Evolutionary conservation across 2,113 vertebrate genomes (phyloP).

Genomic region (Axis porcinus): DNA sequence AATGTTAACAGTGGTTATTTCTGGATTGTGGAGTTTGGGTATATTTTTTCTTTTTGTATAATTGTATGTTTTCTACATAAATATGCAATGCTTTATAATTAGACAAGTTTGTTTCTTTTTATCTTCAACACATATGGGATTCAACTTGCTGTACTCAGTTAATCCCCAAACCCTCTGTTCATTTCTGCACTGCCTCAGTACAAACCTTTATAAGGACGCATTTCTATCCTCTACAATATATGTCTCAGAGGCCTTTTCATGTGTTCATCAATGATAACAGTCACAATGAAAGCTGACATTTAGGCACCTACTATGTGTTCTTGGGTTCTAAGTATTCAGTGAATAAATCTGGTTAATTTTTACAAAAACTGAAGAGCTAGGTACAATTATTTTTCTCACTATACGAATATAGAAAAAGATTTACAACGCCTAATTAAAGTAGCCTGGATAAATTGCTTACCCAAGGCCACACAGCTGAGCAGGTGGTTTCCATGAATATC

Average conservation of each 20-base stretch:
- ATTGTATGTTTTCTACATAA: constrained; percentile 5
- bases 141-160: constrained; percentile 9
- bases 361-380: neutral
- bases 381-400: neutral
- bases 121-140: constrained; percentile 20
- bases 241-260: neutral
- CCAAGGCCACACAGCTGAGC: neutral
- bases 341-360: neutral
- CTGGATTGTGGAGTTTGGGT: neutral
- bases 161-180: neutral
- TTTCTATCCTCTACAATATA: neutral
- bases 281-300: neutral
- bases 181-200: neutral
- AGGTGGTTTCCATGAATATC: neutral
- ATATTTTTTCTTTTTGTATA: neutral
- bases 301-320: neutral
- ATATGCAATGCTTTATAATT: constrained; percentile 23
- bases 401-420: neutral
- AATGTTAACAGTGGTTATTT: constrained; percentile 32
- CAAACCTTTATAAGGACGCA: neutral
- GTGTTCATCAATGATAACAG: neutral
- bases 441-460: neutral
- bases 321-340: neutral
- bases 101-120: constrained; percentile 50
- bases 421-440: neutral